phyloP scores from a whole-genome alignment of 2,113 vertebrate genomes.

The Ahaetulla prasina region DNA sequence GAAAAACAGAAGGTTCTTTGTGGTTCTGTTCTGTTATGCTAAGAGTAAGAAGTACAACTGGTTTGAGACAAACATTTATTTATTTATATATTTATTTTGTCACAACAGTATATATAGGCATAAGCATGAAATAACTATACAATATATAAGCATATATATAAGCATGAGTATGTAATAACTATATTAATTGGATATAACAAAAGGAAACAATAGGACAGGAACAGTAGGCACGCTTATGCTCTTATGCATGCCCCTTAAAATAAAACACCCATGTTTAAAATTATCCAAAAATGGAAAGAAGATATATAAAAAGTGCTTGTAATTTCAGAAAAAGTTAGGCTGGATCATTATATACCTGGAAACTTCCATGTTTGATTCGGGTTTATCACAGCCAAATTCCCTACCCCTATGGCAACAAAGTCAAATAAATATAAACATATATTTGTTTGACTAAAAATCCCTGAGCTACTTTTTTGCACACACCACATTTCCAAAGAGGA shows the following conservation, averaged over 20 bases:
- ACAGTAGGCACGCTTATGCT: too few species aligned
- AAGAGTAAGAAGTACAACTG: neutral
- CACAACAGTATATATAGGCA: too few species aligned
- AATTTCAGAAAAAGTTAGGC: neutral
- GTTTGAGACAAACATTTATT: neutral
- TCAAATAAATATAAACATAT: neutral
- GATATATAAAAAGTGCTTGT: neutral
- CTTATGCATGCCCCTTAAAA: too few species aligned
- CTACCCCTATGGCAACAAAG: neutral
- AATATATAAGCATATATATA: too few species aligned
- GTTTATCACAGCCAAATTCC: neutral
- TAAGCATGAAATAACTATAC: too few species aligned
- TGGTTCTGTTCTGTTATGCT: neutral
- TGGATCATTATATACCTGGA: neutral
- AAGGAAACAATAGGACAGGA: too few species aligned
- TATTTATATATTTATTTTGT: too few species aligned
- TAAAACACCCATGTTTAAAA: too few species aligned
- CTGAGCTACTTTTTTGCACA: neutral
- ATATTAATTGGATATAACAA: too few species aligned
- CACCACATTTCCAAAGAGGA: neutral
- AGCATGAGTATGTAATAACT: too few species aligned
- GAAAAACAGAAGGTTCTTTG: neutral
- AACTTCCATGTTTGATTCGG: neutral
- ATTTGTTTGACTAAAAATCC: neutral
- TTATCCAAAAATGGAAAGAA: neutral